phyloP scores from a whole-genome alignment of 2,113 vertebrate species.

The Oryzias celebensis region DNA sequence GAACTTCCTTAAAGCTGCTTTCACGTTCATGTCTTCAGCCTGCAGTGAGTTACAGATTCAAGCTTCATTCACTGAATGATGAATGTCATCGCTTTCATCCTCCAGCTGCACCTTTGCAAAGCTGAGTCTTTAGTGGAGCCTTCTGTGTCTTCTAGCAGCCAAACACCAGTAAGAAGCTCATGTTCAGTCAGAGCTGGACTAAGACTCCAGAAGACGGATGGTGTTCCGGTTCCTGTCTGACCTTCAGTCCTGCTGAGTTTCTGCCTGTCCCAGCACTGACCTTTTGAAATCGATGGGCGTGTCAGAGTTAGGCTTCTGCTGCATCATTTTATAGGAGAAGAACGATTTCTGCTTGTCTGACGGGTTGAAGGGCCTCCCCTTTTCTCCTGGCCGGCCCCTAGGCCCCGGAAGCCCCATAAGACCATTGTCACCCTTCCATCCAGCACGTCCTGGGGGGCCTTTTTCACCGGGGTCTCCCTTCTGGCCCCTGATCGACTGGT shows the following conservation, averaged over 20 bases:
- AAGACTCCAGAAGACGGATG: no score
- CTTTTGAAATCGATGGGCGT: slow-evolving; percentile 22
- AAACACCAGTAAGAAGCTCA: no score
- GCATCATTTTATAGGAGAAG: slow-evolving; percentile 40
- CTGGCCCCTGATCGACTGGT: not conserved
- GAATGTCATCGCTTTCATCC: no score
- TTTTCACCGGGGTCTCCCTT: slow-evolving; percentile 9
- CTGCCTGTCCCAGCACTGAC: slow-evolving; percentile 25
- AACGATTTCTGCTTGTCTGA: slow-evolving; percentile 1
- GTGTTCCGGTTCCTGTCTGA: not conserved
- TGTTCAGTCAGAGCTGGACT: no score
- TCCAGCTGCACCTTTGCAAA: no score
- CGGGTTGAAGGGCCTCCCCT: slow-evolving; percentile 27
- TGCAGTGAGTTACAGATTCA: no score
- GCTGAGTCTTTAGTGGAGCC: no score
- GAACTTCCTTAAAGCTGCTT: no score
- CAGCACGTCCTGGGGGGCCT: slow-evolving; percentile 53
- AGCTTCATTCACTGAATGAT: no score
- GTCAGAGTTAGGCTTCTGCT: accelerated
- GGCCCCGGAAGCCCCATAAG: not conserved
- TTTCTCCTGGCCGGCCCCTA: not conserved
- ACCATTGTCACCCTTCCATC: slow-evolving; percentile 52
- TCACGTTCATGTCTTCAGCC: no score
- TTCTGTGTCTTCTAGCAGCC: no score
- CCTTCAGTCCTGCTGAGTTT: not conserved